phyloP scores from a whole-genome alignment of 2,888 invertebrate species.

The Xestoiulus laeticollis region DNA sequence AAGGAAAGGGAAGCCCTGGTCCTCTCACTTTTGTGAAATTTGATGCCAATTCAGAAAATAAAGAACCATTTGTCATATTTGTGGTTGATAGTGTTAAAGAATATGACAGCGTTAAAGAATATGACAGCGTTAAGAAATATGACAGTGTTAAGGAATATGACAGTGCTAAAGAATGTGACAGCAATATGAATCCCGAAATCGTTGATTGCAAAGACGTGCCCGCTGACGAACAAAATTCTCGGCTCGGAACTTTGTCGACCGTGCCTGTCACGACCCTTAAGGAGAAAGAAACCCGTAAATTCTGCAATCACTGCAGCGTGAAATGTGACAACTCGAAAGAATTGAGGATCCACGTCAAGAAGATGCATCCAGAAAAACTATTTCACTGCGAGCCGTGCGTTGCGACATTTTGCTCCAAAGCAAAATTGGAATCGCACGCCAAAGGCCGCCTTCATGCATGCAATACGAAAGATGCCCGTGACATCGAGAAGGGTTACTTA shows the following conservation, averaged over 20 bases:
- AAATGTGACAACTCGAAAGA: neutral
- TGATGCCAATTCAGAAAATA: neutral
- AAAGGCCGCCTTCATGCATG: neutral
- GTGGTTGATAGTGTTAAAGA: neutral
- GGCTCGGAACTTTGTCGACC: neutral
- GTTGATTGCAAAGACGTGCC: neutral
- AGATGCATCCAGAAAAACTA: conserved; percentile 67
- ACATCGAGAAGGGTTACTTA: neutral
- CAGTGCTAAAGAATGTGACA: neutral
- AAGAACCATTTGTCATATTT: neutral
- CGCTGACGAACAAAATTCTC: neutral
- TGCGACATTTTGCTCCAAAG: conserved; percentile 63
- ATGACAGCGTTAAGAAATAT: neutral
- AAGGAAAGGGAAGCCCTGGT: neutral
- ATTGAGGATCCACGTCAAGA: neutral
- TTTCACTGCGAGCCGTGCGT: conserved; percentile 75
- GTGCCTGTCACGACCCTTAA: neutral
- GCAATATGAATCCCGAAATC: no score
- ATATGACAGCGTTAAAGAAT: neutral
- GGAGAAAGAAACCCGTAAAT: neutral
- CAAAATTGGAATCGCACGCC: neutral
- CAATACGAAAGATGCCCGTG: neutral
- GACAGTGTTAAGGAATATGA: neutral
- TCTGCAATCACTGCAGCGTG: neutral
- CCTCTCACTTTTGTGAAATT: neutral